Evolutionary conservation across 92 coral and sea anemone species (phyloP), one percentile per base, ranked within the genome.

Genomic region (Palythoa heliodiscus): DNA sequence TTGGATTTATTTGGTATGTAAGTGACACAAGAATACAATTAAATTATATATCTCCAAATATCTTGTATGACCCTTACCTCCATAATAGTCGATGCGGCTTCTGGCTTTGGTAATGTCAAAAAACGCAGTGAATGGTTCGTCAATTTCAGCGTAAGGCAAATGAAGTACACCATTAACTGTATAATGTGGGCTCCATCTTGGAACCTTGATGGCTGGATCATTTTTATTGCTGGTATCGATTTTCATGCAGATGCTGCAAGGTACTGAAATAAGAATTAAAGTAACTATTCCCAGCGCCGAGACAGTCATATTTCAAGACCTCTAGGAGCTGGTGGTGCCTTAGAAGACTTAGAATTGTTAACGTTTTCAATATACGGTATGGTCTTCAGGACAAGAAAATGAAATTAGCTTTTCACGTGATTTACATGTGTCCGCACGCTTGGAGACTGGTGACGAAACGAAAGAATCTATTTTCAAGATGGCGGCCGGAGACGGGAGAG

Each of bases 141-240:
- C 92, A 35, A 96, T 92, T 82, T 96, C 99, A 19, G 99, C 99
- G 76, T 96, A 96, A 4, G 99, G 99, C 82, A 96, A 79, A 67
- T 83, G 87, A 38, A 96, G 85, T 25, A 92, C 88, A 5, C 99
- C 99, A 80, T 86, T 53, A 3, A 92, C 95, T 17, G 91, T 86
- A 71, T 96, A 96, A n/a, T 77, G 69, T 13, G 76, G 54, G 3
- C 91, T 86, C 98, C 98, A 96, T 19, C 29, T 88, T 69, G 98
- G 98, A 67, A 95, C 7, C 9, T 43, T 43, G 50, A 43, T 43
- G 7, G 50, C 50, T 43, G 50, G 50, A 43, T 43, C 50, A 43
- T 43, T 60, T 60, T 7, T 60, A 6, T 3, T 20, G 7, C 67
- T 68, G 47, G 71, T 4, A 13, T 2, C 17, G 17, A 11, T 69